These are phyloP conservation scores for Haplochromis burtoni DNA, from an alignment of 2,113 vertebrate species.

Conservation along the genomic window DNA sequence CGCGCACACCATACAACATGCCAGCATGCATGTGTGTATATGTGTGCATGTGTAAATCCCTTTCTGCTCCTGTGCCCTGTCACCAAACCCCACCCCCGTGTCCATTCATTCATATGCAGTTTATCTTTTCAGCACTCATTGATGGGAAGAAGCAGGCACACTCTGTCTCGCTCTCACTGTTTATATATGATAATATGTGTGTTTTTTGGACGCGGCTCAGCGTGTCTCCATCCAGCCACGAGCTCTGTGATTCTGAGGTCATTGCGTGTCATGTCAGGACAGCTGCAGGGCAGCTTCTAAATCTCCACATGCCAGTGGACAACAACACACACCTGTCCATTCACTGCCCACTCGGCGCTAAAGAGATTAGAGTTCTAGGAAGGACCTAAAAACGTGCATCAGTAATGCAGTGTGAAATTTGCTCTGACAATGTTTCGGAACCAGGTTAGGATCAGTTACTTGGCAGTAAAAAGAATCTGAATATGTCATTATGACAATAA, in stretches of 20 bases:
- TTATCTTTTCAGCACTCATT: background rate
- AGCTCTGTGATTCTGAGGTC: background rate
- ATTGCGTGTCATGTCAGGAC: background rate
- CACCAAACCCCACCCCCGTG: background rate
- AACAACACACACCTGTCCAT: background rate
- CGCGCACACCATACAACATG: constrained; percentile 1
- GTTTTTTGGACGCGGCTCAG: background rate
- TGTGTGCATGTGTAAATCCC: background rate
- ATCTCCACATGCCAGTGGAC: background rate
- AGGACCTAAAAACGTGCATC: background rate
- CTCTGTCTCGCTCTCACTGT: background rate
- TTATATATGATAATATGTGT: background rate
- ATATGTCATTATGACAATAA: background rate
- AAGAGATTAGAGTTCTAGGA: background rate
- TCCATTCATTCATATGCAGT: constrained; percentile 25
- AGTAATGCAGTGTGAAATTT: background rate
- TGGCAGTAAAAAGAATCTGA: background rate
- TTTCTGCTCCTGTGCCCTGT: background rate
- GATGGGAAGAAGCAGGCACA: background rate
- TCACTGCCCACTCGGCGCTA: background rate
- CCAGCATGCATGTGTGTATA: background rate
- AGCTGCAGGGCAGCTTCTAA: background rate
- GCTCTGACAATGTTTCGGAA: background rate
- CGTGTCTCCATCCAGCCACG: background rate
- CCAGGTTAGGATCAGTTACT: background rate